Percentiles rank a stretch among this genome's conserved stretches.
Conservation (phyloP, 2,113 vertebrate species). For the Neodon shergylaensis region DNA sequence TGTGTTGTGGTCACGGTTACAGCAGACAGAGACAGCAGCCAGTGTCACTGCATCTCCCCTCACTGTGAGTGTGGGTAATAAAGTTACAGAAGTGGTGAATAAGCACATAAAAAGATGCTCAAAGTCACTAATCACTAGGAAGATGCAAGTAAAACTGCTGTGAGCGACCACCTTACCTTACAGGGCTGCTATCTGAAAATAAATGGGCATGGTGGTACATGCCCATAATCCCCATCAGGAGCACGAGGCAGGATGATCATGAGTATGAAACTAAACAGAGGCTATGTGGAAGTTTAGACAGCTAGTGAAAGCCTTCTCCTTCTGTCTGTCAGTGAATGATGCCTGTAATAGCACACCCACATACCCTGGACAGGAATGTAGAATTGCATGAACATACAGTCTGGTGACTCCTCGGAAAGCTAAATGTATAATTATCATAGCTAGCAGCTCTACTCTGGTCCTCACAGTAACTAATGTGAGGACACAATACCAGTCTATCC, state of each 20-base stretch:
- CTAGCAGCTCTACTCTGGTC: background rate
- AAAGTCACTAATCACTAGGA: background rate
- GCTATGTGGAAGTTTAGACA: background rate
- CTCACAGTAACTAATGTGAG: background rate
- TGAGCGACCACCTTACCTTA: background rate
- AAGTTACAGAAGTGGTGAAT: background rate
- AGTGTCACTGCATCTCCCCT: background rate
- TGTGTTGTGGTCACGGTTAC: background rate
- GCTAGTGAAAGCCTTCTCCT: background rate
- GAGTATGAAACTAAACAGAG: background rate
- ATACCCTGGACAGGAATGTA: background rate
- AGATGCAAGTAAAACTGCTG: background rate
- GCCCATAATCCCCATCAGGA: background rate
- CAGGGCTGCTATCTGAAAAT: no score
- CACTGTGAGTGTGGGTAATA: background rate
- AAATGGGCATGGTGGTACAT: background rate
- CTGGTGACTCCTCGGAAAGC: background rate
- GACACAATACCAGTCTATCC: background rate
- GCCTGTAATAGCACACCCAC: background rate
- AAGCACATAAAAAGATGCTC: background rate
- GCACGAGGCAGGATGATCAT: background rate
- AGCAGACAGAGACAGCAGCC: background rate
- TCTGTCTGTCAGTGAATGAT: background rate
- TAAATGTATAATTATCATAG: background rate
- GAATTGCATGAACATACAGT: background rate